Evolutionary conservation across 2,113 vertebrate species (phyloP), one percentile per base, ranked within the genome.

Genomic region (Nerophis ophidion): DNA sequence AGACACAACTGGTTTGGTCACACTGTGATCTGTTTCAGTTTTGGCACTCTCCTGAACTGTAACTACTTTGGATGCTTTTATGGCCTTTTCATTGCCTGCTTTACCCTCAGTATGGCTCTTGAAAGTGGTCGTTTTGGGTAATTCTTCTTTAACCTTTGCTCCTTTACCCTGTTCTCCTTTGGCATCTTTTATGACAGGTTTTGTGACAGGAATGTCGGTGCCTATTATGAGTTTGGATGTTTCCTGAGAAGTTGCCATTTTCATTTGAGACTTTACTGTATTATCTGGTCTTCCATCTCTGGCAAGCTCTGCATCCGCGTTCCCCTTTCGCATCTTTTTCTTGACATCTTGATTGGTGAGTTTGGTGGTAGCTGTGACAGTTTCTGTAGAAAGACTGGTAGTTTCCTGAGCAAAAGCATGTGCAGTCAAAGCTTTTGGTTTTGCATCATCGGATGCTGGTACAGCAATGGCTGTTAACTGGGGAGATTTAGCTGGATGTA

Each of bases 101-200:
- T 72, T 72, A 34, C 45, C 19, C 65, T 73, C 65, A 36, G 15
- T n/a, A 49, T 17, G 13, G 4, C 19, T 35, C 51, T 77, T 82
- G 3, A 5, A 16, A 33, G 66, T 66, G 15, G 53, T 16, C 48
- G 15, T 8, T 48, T 70, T 59, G 48, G 54, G 9, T 26, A 63
- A 33, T 61, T 65, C 61, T 26, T 70, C 14, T 10, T 67, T 50
- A 34, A 68, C 26, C 36, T 78, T 70, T 55, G 34, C 16, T 69
- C 26, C 49, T 38, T 62, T 16, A 42, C 13, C 14, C 34, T 53
- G 63, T 1, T 68, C 57, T 38, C 66, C 63, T 11, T 57, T 47
- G 9, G 59, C 3, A 17, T 73, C 56, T 34, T 53, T 34, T 42
- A 4, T 51, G 35, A 36, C 52, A 57, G 4, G 35, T 60, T 62